These are phyloP conservation scores for Cercopithecus mona DNA, from an alignment of 2,113 vertebrate species.

Conservation along the genomic window DNA sequence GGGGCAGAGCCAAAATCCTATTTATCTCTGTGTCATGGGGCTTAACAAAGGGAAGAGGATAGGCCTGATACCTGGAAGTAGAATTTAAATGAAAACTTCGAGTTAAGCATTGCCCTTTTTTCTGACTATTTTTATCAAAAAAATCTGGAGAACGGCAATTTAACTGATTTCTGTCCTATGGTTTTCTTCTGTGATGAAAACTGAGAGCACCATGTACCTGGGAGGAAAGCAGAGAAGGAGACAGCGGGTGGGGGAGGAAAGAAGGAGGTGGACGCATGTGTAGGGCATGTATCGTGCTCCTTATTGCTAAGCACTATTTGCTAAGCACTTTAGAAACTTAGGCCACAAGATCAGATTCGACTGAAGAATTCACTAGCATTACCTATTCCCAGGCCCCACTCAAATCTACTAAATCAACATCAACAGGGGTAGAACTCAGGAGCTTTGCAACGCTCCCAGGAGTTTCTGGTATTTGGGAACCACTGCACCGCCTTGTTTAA, in stretches of 20 bases:
- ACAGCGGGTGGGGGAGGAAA: rapidly evolving
- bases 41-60: background rate
- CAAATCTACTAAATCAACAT: rapidly evolving
- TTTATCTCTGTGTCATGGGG: rapidly evolving
- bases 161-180: background rate
- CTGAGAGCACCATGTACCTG: rapidly evolving
- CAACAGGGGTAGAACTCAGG: background rate
- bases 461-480: background rate
- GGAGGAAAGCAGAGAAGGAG: background rate
- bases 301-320: background rate
- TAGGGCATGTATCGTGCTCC: no score
- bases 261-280: rapidly evolving
- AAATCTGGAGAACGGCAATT: background rate
- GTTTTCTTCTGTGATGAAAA: background rate
- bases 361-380: background rate
- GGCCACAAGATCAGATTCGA: no score
- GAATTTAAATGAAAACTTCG: background rate
- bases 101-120: background rate
- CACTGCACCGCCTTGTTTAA: rapidly evolving
- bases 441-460: no score
- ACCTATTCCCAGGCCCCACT: rapidly evolving
- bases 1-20: background rate
- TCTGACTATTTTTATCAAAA: background rate
- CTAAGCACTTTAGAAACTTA: rapidly evolving
- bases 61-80: background rate